Evolutionary conservation across 2,113 vertebrate genomes (phyloP).

Genomic region (Actinemys pallida): DNA sequence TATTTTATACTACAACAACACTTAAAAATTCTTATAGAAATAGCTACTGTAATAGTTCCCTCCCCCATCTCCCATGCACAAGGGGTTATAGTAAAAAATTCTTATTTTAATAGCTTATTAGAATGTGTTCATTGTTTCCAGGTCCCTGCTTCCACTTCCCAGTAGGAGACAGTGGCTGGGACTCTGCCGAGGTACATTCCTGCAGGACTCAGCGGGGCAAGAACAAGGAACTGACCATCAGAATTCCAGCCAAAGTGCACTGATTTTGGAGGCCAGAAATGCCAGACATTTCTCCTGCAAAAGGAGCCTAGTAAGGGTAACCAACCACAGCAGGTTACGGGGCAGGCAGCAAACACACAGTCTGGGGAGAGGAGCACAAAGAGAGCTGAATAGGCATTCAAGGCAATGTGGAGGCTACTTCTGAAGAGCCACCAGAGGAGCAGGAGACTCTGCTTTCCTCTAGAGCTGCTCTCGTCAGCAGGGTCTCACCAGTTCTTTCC

Average conservation of each 20-base stretch:
- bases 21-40: background rate
- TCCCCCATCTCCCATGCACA: background rate
- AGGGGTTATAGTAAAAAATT: background rate
- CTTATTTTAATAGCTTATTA: background rate
- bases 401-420: background rate
- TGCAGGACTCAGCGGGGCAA: background rate
- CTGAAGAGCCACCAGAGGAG: background rate
- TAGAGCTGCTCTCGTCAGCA: background rate
- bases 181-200: background rate
- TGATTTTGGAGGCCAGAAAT: background rate
- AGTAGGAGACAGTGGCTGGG: background rate
- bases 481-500: slow-evolving; percentile 50
- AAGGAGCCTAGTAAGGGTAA: background rate
- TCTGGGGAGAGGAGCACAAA: background rate
- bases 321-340: background rate
- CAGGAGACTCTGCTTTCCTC: background rate
- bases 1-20: background rate
- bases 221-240: background rate
- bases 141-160: background rate
- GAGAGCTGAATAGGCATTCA: background rate
- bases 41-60: background rate
- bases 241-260: background rate
- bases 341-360: background rate
- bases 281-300: background rate
- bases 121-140: background rate